Conservation (phyloP, 2,797 vertebrate species). For the Microctenopoma stevenorrisi region DNA sequence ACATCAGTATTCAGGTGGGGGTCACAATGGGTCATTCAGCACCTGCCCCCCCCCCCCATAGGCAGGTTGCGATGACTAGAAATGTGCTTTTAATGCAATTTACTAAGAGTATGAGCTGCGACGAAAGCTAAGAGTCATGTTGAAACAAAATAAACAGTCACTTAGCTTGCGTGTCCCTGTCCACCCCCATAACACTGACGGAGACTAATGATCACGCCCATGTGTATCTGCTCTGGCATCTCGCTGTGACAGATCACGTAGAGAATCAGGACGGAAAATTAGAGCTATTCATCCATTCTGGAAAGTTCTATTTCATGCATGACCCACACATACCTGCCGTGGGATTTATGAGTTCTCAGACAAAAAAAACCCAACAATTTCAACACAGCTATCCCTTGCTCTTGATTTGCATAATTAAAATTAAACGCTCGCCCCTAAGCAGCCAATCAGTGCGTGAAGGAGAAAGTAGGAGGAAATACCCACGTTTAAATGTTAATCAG, state of each 20-base stretch:
- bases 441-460: slow-evolving; percentile 62
- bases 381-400: slow-evolving; percentile 57
- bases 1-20: slow-evolving; percentile 34
- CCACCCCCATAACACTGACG: slow-evolving; percentile 59
- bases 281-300: slow-evolving; percentile 28
- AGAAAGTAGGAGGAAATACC: slow-evolving; percentile 59
- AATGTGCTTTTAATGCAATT: slow-evolving; percentile 58
- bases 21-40: slow-evolving; percentile 27
- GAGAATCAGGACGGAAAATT: slow-evolving; percentile 44
- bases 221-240: slow-evolving; percentile 67
- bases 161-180: slow-evolving; percentile 64
- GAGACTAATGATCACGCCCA: slow-evolving; percentile 68
- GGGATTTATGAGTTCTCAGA: slow-evolving; percentile 28
- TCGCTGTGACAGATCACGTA: slow-evolving; percentile 42
- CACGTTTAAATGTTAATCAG: slow-evolving; percentile 76
- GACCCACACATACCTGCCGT: slow-evolving; percentile 4
- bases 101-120: slow-evolving; percentile 47
- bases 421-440: slow-evolving; percentile 67
- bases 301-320: slow-evolving; percentile 8
- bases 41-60: slow-evolving; percentile 36
- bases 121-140: slow-evolving; percentile 45
- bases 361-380: slow-evolving; percentile 2
- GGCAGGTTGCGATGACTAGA: slow-evolving; percentile 30
- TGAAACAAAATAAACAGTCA: slow-evolving; percentile 69
- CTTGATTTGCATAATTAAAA: slow-evolving; percentile 79